phyloP scores from a whole-genome alignment of 2,888 invertebrate genomes.

The Drosophila subquinaria region DNA sequence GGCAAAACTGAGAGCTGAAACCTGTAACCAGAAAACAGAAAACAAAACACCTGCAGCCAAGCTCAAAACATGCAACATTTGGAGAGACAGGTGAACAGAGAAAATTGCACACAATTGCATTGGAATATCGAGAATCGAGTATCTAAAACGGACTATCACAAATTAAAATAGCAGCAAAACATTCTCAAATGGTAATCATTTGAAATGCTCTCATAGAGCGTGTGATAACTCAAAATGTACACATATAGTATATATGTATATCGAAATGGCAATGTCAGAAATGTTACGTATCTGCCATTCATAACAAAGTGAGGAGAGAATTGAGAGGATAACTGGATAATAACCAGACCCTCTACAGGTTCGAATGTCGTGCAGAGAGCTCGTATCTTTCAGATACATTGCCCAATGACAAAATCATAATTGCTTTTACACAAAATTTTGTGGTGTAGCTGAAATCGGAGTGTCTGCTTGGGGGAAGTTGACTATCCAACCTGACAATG shows the following conservation, averaged over 20 bases:
- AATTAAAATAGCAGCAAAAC: neutral
- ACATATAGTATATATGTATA: conserved; percentile 30
- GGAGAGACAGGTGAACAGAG: conserved; percentile 9
- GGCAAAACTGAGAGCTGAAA: conserved; percentile 22
- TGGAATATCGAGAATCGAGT: conserved; percentile 1
- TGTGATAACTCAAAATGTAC: conserved; percentile 56
- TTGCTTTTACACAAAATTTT: conserved; percentile 78
- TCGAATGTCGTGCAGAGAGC: conserved; percentile 50
- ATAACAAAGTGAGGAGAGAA: conserved; percentile 7
- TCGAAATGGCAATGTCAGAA: conserved; percentile 63
- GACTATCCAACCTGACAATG: conserved; percentile 68
- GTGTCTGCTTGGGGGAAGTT: conserved; percentile 7
- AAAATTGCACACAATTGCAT: neutral
- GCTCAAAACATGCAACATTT: conserved; percentile 27
- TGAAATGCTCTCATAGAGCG: conserved; percentile 5
- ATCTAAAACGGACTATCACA: neutral
- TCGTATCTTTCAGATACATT: conserved; percentile 65
- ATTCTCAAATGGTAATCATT: conserved; percentile 3
- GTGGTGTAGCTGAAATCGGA: conserved; percentile 51
- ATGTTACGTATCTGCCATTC: conserved; percentile 36
- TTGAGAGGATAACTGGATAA: neutral
- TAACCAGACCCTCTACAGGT: conserved; percentile 22
- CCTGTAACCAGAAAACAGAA: conserved; percentile 4
- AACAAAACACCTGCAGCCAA: conserved; percentile 11
- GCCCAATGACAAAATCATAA: conserved; percentile 81